Percentiles rank a stretch among this genome's conserved stretches.
These are phyloP conservation scores for Pararge aegeria DNA, from an alignment of 1,140 invertebrate genomes.

Conservation along the genomic window DNA sequence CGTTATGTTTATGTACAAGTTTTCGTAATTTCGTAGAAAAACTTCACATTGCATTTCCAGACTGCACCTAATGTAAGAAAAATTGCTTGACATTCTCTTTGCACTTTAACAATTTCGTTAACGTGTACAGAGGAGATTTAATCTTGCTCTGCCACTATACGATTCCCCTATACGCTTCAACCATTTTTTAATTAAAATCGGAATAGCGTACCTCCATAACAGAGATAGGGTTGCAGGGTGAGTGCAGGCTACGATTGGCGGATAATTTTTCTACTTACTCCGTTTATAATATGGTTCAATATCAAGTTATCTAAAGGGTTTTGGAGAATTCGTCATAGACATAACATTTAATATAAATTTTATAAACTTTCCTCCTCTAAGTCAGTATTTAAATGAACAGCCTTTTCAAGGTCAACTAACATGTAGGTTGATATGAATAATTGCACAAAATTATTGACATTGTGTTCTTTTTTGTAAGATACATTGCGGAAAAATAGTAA, in stretches of 20 bases:
- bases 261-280: neutral
- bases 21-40: too few species aligned
- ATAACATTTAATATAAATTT: too few species aligned
- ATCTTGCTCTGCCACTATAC: constrained; percentile 22
- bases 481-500: too few species aligned
- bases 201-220: constrained; percentile 20
- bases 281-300: neutral
- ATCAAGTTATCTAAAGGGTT: neutral
- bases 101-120: constrained; percentile 18
- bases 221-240: constrained; percentile 18
- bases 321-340: too few species aligned
- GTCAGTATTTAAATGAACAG: too few species aligned
- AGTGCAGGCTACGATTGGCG: neutral
- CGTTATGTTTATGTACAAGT: neutral
- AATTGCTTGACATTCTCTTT: neutral
- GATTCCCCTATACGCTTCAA: constrained; percentile 19
- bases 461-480: too few species aligned
- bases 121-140: constrained; percentile 23
- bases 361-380: too few species aligned
- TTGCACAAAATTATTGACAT: too few species aligned
- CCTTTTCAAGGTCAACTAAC: too few species aligned
- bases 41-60: too few species aligned
- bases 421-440: too few species aligned
- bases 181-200: constrained; percentile 31
- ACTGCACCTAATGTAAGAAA: too few species aligned